Conservation (phyloP, 2,888 invertebrate species). For the Bimastos eiseni region DNA sequence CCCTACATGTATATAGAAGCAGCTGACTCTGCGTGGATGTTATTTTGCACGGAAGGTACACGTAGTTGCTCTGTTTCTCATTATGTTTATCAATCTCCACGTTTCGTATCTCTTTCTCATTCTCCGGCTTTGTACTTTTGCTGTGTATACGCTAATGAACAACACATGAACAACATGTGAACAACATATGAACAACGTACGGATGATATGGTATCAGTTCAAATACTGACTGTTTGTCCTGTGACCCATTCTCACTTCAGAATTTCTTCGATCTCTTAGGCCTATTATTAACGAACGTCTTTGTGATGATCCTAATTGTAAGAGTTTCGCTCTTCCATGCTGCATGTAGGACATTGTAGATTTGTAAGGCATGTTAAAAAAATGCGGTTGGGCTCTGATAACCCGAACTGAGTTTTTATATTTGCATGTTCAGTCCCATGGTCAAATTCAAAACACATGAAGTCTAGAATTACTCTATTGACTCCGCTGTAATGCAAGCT, state of each 20-base stretch:
- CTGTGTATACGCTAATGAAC: neutral
- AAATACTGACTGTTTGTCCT: neutral
- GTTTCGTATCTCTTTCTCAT: neutral
- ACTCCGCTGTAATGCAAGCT: no score
- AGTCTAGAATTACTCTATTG: neutral
- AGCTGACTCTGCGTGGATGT: neutral
- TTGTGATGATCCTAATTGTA: neutral
- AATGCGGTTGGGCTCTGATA: neutral
- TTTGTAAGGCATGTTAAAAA: no score
- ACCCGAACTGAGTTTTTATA: neutral
- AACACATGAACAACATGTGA: neutral
- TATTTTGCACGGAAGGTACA: neutral
- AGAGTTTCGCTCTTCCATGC: neutral
- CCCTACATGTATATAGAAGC: rapidly evolving
- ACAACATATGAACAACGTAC: neutral
- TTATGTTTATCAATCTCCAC: neutral
- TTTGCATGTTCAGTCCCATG: neutral
- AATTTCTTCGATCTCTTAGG: no score
- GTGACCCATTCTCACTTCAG: neutral
- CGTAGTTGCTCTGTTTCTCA: neutral
- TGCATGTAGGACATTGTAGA: neutral
- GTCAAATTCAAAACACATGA: neutral
- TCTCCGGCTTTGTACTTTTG: neutral
- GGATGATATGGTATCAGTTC: neutral
- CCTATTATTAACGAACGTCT: neutral